Conservation (phyloP, 2,797 vertebrate species). For the Micrastur ruficollis region DNA sequence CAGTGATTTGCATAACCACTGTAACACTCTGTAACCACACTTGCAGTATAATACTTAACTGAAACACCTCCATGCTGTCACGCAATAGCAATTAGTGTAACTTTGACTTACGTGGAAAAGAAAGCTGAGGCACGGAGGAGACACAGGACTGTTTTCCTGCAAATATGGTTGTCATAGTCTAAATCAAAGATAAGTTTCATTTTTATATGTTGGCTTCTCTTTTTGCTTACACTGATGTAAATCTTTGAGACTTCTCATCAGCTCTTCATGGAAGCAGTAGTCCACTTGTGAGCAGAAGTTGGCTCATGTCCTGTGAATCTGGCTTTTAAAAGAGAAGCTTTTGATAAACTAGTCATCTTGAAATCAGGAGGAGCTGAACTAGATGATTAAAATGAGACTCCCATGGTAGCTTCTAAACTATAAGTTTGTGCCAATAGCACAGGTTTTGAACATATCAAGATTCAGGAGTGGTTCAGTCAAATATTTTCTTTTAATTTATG, state of each 20-base stretch:
- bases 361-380: background rate
- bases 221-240: background rate
- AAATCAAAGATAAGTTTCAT: background rate
- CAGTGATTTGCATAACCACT: background rate
- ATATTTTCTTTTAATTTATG: constrained; percentile 48
- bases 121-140: background rate
- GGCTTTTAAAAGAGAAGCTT: background rate
- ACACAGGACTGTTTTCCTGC: background rate
- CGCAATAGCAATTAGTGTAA: background rate
- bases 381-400: background rate
- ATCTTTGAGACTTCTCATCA: background rate
- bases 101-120: background rate
- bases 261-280: background rate
- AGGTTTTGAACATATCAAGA: background rate
- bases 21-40: background rate
- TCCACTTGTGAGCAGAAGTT: background rate
- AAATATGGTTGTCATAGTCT: background rate
- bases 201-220: background rate
- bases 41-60: background rate
- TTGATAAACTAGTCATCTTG: background rate
- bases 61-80: background rate
- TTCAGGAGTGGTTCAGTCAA: background rate
- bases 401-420: background rate
- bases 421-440: background rate
- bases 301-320: background rate